Percentiles rank a stretch among this genome's conserved stretches.
Evolutionary conservation across 2,113 vertebrate genomes (phyloP).

Genomic region (Anseranas semipalmata): DNA sequence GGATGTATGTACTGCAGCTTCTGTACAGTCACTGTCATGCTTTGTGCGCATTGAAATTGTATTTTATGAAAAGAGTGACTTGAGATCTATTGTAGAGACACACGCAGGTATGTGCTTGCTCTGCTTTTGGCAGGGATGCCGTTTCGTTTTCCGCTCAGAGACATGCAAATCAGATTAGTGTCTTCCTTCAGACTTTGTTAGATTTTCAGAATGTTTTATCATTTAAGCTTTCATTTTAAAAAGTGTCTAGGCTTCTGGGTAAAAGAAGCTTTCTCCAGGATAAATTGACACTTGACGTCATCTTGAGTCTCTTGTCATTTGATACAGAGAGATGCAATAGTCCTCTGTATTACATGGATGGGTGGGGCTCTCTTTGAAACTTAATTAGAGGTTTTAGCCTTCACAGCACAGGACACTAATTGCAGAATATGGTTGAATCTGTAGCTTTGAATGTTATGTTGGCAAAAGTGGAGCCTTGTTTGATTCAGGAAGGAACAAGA

Average conservation of each 20-base stretch:
- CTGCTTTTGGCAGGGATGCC: neutral
- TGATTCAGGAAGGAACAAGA: neutral
- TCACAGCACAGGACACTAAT: neutral
- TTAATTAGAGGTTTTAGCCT: neutral
- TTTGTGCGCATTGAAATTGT: neutral
- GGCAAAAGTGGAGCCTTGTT: neutral
- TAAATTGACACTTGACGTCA: neutral
- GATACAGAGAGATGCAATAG: neutral
- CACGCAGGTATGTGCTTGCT: neutral
- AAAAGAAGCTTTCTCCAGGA: neutral
- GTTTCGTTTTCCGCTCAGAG: neutral
- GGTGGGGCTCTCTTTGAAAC: neutral
- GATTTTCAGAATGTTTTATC: neutral
- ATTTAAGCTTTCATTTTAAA: neutral
- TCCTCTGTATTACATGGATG: fast-evolving
- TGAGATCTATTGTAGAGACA: neutral
- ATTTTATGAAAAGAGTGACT: neutral
- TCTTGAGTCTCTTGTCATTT: neutral
- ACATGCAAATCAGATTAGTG: neutral
- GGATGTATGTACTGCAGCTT: neutral
- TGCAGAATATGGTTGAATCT: neutral
- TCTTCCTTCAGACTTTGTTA: neutral
- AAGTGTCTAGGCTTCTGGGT: neutral
- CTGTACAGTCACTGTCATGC: neutral
- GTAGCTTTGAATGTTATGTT: neutral